Conservation (phyloP, 2,797 vertebrate genomes). For the Peromyscus attwateri region DNA sequence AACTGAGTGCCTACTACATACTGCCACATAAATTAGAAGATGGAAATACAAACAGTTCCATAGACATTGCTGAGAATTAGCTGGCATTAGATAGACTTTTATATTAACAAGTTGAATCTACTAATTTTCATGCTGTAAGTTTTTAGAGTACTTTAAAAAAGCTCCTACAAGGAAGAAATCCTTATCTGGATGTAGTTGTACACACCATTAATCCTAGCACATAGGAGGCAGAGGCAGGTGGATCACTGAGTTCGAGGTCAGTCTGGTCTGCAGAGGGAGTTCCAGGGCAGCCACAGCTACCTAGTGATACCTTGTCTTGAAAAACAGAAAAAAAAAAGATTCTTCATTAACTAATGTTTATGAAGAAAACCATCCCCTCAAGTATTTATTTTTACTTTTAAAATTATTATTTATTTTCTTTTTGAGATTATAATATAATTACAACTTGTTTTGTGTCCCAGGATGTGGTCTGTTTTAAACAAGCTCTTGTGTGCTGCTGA, state of each 20-base stretch:
- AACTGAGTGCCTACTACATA: background rate
- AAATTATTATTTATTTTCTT: background rate
- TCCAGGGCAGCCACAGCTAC: background rate
- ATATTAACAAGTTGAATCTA: background rate
- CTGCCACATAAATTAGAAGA: background rate
- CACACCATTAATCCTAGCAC: background rate
- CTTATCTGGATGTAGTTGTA: background rate
- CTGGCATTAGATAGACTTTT: background rate
- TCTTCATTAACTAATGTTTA: background rate
- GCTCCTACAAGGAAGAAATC: background rate
- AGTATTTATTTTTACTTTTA: background rate
- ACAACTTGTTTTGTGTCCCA: background rate
- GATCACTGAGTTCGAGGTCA: background rate
- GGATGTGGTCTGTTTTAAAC: background rate
- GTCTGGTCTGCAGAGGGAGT: background rate
- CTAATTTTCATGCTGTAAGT: background rate
- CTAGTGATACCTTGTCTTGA: no score
- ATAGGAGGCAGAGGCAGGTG: background rate
- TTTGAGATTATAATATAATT: background rate
- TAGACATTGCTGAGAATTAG: background rate
- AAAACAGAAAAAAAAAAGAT: background rate
- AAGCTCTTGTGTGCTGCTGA: background rate
- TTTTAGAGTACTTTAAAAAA: conserved; percentile 57
- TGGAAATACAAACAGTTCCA: background rate
- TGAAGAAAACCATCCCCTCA: background rate